phyloP scores from a whole-genome alignment of 1,140 invertebrate genomes.

The Formica exsecta region DNA sequence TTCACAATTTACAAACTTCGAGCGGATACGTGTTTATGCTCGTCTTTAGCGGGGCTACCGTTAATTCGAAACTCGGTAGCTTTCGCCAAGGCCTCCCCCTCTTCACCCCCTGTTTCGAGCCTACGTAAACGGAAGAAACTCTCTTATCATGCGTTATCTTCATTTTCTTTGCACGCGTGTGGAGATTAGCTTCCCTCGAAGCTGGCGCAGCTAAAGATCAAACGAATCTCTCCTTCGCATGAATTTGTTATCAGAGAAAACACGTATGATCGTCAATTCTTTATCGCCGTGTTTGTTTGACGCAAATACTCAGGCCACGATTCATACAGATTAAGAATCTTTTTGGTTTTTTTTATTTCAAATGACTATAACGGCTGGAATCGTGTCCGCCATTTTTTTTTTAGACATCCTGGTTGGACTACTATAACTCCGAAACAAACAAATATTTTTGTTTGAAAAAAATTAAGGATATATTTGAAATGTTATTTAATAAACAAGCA shows the following conservation, averaged over 20 bases:
- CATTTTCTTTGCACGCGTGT: not conserved
- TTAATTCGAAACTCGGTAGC: not conserved
- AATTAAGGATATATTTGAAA: no score
- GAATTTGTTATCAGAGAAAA: conserved; percentile 49
- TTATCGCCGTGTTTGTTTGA: conserved; percentile 26
- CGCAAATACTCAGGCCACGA: not conserved
- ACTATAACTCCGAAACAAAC: no score
- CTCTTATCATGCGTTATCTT: conserved; percentile 48
- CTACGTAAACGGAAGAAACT: conserved; percentile 14
- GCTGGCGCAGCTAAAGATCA: conserved; percentile 15
- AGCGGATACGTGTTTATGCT: not conserved
- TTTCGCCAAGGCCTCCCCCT: not conserved
- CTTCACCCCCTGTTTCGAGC: not conserved
- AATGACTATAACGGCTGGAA: no score
- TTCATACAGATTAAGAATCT: no score
- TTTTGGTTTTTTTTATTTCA: no score
- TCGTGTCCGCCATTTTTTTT: no score
- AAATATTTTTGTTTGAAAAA: no score
- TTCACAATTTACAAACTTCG: conserved; percentile 17
- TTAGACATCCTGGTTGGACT: no score
- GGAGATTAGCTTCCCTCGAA: not conserved
- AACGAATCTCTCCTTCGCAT: conserved; percentile 8
- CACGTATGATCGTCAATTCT: not conserved
- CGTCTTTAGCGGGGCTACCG: conserved; percentile 1
- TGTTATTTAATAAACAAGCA: no score